These are phyloP conservation scores for Ceramica pisi DNA, from an alignment of 2,888 invertebrate genomes.

Conservation along the genomic window DNA sequence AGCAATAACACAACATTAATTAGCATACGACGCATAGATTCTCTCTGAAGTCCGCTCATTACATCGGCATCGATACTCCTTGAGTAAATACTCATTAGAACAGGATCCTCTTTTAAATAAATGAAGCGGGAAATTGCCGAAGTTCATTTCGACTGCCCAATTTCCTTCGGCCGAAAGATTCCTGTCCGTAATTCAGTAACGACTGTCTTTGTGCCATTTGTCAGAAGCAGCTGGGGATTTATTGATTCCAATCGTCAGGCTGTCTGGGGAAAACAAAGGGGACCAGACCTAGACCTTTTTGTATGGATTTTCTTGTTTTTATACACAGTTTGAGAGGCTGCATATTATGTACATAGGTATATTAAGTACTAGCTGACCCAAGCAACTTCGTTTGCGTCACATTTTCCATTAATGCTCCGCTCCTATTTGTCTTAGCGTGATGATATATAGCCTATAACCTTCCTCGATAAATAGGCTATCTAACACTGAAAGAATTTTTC, in stretches of 20 bases:
- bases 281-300: slow-evolving; percentile 18
- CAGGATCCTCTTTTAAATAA: slow-evolving; percentile 36
- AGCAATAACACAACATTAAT: slow-evolving; percentile 9
- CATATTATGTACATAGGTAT: neutral
- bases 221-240: slow-evolving; percentile 65
- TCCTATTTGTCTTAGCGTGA: too few relatives aligned
- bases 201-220: slow-evolving; percentile 64
- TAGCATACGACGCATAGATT: slow-evolving; percentile 15
- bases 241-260: slow-evolving; percentile 62
- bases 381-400: too few relatives aligned
- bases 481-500: too few relatives aligned
- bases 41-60: slow-evolving; percentile 5
- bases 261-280: slow-evolving; percentile 45
- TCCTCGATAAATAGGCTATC: too few relatives aligned
- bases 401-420: too few relatives aligned
- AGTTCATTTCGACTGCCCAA: slow-evolving; percentile 45
- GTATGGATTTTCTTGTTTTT: neutral
- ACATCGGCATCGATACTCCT: slow-evolving; percentile 23
- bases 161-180: slow-evolving; percentile 52
- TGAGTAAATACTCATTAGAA: slow-evolving; percentile 58
- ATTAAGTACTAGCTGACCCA: too few relatives aligned
- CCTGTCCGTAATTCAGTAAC: slow-evolving; percentile 44
- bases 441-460: too few relatives aligned
- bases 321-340: neutral
- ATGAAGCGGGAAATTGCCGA: slow-evolving; percentile 50